These are phyloP conservation scores for Dolichotis patagonum DNA, from an alignment of 2,113 vertebrate genomes.

Conservation along the genomic window DNA sequence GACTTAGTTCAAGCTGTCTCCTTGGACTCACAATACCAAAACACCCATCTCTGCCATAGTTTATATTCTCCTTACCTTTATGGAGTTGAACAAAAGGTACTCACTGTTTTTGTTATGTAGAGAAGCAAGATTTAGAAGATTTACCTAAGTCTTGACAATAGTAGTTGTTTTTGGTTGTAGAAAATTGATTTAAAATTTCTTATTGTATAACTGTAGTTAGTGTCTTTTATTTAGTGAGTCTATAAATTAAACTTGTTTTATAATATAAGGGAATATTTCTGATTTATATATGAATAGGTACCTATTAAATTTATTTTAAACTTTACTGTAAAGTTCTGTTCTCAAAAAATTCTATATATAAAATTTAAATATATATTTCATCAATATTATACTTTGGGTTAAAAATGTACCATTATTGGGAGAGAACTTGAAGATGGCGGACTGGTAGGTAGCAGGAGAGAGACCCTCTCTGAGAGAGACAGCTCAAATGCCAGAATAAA, in stretches of 20 bases:
- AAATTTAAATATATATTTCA: slow-evolving; percentile 35
- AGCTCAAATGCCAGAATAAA: too few relatives aligned
- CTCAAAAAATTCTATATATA: not conserved
- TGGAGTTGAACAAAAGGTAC: slow-evolving; percentile 90
- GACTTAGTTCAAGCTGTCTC: not conserved
- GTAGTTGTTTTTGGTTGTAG: slow-evolving; percentile 8
- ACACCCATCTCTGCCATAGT: not conserved
- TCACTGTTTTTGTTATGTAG: slow-evolving; percentile 12
- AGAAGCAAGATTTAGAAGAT: not conserved
- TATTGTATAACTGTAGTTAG: not conserved
- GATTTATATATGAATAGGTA: not conserved
- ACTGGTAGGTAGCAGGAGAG: too few relatives aligned
- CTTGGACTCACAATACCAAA: not conserved
- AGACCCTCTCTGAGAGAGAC: too few relatives aligned
- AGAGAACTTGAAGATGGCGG: too few relatives aligned
- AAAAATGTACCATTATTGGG: too few relatives aligned
- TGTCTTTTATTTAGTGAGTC: not conserved
- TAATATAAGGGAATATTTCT: not conserved
- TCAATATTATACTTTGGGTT: slow-evolving; percentile 12
- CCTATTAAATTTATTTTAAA: slow-evolving; percentile 18
- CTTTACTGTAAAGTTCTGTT: slow-evolving; percentile 22
- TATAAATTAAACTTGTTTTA: slow-evolving; percentile 36
- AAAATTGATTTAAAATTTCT: slow-evolving; percentile 51
- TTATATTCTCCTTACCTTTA: slow-evolving; percentile 86
- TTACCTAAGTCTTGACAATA: not conserved